Evolutionary conservation across 2,888 invertebrate genomes (phyloP), one percentile per base, ranked within the genome.

Genomic region (Polylopha cassiicola): DNA sequence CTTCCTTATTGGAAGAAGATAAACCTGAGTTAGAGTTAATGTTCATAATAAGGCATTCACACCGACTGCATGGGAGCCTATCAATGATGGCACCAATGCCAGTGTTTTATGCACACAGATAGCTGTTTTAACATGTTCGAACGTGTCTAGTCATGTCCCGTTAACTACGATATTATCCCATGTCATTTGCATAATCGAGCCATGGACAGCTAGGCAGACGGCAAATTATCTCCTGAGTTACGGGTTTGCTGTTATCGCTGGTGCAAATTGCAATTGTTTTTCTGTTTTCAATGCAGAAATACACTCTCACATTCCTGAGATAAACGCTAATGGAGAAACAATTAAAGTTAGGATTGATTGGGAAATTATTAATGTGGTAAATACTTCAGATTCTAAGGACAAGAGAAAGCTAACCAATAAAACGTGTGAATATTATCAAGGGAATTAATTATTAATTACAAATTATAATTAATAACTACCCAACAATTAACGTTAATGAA

Each of bases 181-280:
- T 22, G 30, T 34, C 38, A 44, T 51, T 54, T 52, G 49, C 52
- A 54, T 54, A 52, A 52, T 54, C 46, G 44, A 43, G 13, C 44
- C 10, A 29, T 39, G 28, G 39, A 49, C 17, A 13, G n/a, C n/a
- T n/a, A n/a, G n/a, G 13, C 30, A 13, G 30, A 29, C 18, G 18
- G 18, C 5, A n/a, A 29, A 29, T 21, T 26, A 7, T 8, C 7
- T n/a, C 4, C n/a, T n/a, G n/a, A n/a, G 2, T 4, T 10, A 24
- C 13, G 13, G 7, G 24, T 13, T n/a, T n/a, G n/a, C n/a, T n/a
- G n/a, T n/a, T n/a, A n/a, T 7, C 26, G 7, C 9, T 6, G 13
- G 24, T 30, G 37, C 24, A 38, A 38, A 31, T 30, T 37, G 37
- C 37, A 30, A n/a, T 38, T 38, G 37, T 38, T 36, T 28, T 31